These are phyloP conservation scores for Periophthalmus magnuspinnatus DNA, from an alignment of 2,797 vertebrate genomes.

Conservation along the genomic window DNA sequence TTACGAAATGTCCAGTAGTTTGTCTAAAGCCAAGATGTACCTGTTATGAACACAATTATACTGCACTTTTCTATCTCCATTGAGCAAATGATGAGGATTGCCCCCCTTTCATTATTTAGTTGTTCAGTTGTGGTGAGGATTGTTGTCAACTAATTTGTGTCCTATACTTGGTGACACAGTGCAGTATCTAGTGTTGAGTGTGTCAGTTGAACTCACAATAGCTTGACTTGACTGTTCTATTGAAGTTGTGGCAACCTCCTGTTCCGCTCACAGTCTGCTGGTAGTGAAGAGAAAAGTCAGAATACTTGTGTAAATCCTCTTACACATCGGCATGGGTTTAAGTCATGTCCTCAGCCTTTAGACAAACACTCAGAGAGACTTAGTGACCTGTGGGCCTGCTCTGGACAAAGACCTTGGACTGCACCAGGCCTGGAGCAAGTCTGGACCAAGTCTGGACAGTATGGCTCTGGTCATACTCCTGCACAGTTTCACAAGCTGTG, in stretches of 20 bases:
- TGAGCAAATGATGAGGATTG: too few relatives aligned
- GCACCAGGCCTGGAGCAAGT: not conserved
- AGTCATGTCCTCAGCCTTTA: slow-evolving; percentile 50
- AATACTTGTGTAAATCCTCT: slow-evolving; percentile 16
- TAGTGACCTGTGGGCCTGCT: slow-evolving; percentile 50
- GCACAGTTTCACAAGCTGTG: not conserved
- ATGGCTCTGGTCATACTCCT: not conserved
- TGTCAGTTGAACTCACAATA: not conserved
- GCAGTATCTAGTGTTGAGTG: not conserved
- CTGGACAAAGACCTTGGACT: slow-evolving; percentile 34
- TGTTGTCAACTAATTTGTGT: not conserved
- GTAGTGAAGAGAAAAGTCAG: slow-evolving; percentile 4
- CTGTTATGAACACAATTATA: not conserved
- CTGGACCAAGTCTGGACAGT: not conserved
- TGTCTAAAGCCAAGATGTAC: too few relatives aligned
- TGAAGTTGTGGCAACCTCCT: not conserved
- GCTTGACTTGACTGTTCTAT: not conserved
- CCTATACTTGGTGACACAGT: too few relatives aligned
- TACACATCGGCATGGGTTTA: slow-evolving; percentile 52
- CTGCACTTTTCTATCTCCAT: too few relatives aligned
- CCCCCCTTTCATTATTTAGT: not conserved
- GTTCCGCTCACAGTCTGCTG: not conserved
- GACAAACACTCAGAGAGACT: slow-evolving; percentile 58
- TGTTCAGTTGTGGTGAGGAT: not conserved
- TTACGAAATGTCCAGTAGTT: too few relatives aligned